Percentiles rank a stretch among this genome's conserved stretches.
Conservation (phyloP, 2,797 vertebrate genomes). For the Salarias fasciatus region DNA sequence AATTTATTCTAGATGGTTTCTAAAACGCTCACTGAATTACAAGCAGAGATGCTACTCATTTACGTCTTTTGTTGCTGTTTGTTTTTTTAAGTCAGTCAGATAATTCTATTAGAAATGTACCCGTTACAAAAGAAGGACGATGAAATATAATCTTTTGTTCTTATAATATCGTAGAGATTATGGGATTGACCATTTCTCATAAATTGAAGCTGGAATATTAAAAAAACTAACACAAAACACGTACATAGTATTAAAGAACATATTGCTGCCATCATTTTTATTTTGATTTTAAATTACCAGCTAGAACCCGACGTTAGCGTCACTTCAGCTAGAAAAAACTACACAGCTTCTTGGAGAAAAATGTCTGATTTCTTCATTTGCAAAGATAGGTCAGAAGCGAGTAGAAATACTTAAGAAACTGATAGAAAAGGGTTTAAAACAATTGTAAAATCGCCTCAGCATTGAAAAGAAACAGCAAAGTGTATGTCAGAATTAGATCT, state of each 20-base stretch:
- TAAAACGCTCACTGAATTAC: slow-evolving; percentile 1
- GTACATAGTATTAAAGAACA: slow-evolving; percentile 1
- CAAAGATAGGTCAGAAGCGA: too few relatives aligned
- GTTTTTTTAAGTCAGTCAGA: not conserved
- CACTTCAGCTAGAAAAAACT: slow-evolving; percentile 2
- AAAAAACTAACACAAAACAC: not conserved
- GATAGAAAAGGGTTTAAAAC: too few relatives aligned
- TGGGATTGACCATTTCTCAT: not conserved
- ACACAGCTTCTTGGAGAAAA: too few relatives aligned
- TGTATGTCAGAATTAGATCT: too few relatives aligned
- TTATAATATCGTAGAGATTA: too few relatives aligned
- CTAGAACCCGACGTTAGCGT: slow-evolving; percentile 5
- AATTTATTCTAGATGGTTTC: slow-evolving; percentile 3
- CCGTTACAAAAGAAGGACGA: too few relatives aligned
- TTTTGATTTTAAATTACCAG: not conserved
- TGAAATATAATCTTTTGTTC: too few relatives aligned
- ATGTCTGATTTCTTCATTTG: too few relatives aligned
- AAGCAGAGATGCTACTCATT: not conserved
- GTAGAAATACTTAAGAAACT: too few relatives aligned
- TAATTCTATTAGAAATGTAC: too few relatives aligned
- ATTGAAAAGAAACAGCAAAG: too few relatives aligned
- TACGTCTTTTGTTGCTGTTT: not conserved
- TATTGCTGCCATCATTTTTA: slow-evolving; percentile 6
- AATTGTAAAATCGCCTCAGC: too few relatives aligned
- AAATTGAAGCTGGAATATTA: not conserved